Base-by-base conservation (phyloP, 2,797 vertebrate species). In the Neomorphus geoffroyi region DNA sequence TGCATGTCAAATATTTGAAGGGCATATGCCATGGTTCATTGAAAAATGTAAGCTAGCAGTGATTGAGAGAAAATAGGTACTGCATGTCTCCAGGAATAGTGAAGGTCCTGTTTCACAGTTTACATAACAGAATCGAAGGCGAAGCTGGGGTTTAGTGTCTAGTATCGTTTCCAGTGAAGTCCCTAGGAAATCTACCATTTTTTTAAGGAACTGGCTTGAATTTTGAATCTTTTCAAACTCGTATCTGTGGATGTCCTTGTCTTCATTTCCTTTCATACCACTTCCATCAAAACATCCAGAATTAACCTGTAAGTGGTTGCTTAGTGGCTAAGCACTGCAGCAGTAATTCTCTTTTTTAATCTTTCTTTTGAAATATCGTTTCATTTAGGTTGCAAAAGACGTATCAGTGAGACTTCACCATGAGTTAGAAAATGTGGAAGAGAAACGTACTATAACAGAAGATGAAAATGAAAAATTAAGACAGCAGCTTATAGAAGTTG, bases 341-440 rank as follows among this genome's bases (percentile, higher is more conserved):
- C 53, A 86, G 32, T 53, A 45, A 37, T 21, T 64, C 12, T 60
- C 58, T 35, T 53, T 79, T 88, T 32, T 56, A 46, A 94, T 28
- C 81, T 91, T 66, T 84, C 87, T 83, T 92, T 92, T 90, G 43
- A 74, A 95, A 89, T n/a, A 27, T 18, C 7, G 6, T 93, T 97
- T 89, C 32, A 56, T 96, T 84, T 95, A 99, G 99, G 99, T 99
- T 96, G 99, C 99, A 24, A 99, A 99, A 92, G 99, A 99, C 94
- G 99, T 99, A 41, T 99, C 99, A 1, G 99, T 99, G 94, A 99
- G 99, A 89, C 98, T 99, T 95, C 99, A 99, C 96, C 99, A 99
- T 7, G 99, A 99, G 94, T 95, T 99, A 92, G 99, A 99, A 98
- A 99, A 98, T 5, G 99, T 99, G 93, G 99, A 99, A 97, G 99